These are phyloP conservation scores for Meriones psammophilus DNA, from an alignment of 2,797 vertebrate species.

Conservation along the genomic window DNA sequence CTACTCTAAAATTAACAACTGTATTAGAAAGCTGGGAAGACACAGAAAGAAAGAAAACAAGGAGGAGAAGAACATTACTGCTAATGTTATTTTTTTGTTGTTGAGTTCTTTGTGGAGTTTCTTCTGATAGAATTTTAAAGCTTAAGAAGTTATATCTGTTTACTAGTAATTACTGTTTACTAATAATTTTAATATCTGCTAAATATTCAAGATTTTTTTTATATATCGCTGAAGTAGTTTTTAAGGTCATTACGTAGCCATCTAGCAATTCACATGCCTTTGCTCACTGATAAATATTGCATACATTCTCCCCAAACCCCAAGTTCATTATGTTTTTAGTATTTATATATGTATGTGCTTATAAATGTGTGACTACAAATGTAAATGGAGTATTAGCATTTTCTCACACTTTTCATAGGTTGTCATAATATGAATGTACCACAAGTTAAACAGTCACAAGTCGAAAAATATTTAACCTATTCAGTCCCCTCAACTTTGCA, in stretches of 20 bases:
- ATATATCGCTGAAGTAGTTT: neutral
- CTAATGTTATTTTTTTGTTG: neutral
- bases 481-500: neutral
- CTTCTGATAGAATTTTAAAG: neutral
- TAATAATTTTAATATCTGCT: neutral
- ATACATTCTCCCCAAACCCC: neutral
- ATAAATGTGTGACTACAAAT: neutral
- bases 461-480: neutral
- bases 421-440: neutral
- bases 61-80: neutral
- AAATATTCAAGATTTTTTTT: constrained; percentile 33
- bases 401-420: neutral
- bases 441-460: neutral
- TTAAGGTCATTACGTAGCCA: neutral
- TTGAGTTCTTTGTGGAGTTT: neutral
- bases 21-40: neutral
- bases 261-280: neutral
- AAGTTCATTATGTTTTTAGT: neutral
- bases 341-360: neutral
- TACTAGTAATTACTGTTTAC: neutral
- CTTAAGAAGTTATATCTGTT: neutral
- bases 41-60: neutral
- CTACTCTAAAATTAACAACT: neutral
- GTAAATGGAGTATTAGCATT: neutral
- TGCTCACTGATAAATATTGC: neutral